Conservation (phyloP, 1,140 invertebrate genomes). For the Pseudomyrmex sp. region DNA sequence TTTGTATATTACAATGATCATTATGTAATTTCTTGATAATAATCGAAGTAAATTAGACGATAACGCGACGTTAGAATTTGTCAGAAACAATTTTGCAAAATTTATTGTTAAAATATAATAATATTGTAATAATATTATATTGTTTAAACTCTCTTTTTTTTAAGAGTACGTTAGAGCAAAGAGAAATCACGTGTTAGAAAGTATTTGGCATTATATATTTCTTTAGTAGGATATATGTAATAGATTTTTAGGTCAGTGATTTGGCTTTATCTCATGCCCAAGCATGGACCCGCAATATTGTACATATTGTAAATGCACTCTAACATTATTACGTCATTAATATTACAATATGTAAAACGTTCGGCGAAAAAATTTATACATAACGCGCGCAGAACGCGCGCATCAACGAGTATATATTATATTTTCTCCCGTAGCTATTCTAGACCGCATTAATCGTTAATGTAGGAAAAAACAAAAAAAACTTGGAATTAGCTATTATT, state of each 20-base stretch:
- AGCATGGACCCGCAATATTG: constrained; percentile 71
- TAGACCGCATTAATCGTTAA: constrained; percentile 40
- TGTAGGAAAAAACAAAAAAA: constrained; percentile 1
- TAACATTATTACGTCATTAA: constrained; percentile 64
- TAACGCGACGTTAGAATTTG: neutral
- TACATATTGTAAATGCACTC: constrained; percentile 82
- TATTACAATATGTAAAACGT: constrained; percentile 39
- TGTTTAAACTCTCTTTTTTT: neutral
- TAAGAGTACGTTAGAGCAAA: too few species aligned
- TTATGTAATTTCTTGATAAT: constrained; percentile 28
- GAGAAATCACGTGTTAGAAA: too few species aligned
- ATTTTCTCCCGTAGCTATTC: constrained; percentile 64
- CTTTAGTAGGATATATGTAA: too few species aligned
- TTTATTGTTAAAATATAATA: neutral
- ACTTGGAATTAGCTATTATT: neutral
- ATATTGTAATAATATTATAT: neutral
- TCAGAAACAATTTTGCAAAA: neutral
- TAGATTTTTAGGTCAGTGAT: neutral
- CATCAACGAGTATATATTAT: constrained; percentile 57
- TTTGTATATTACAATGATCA: neutral
- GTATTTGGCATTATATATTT: too few species aligned
- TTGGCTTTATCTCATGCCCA: constrained; percentile 11
- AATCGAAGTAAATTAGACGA: neutral
- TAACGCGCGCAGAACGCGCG: constrained; percentile 42
- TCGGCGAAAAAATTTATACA: constrained; percentile 51